Evolutionary conservation across 2,888 invertebrate species (phyloP).

Genomic region (Agapostemon virescens): DNA sequence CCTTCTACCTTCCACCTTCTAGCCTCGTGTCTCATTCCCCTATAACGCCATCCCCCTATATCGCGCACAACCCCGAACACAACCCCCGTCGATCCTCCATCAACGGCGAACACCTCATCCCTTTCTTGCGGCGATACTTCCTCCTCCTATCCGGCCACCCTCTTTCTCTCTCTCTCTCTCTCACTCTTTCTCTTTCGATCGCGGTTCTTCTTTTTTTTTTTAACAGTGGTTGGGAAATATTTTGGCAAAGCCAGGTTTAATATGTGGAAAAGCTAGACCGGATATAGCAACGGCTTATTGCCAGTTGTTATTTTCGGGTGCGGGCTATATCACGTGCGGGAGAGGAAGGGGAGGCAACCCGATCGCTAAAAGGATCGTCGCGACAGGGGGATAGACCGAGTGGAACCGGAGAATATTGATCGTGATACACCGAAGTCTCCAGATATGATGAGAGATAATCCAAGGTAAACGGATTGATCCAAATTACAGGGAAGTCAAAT

Average conservation of each 20-base stretch:
- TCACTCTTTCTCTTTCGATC: neutral
- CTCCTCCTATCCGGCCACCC: neutral
- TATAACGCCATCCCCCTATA: slow-evolving; percentile 8
- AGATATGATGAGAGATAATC: slow-evolving; percentile 28
- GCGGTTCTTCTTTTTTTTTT: slow-evolving; percentile 33
- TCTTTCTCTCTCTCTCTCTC: neutral
- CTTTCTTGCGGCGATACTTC: neutral
- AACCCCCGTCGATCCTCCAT: neutral
- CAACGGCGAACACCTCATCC: neutral
- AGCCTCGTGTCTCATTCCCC: slow-evolving; percentile 15
- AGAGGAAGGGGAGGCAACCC: neutral
- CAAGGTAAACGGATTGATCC: slow-evolving; percentile 35
- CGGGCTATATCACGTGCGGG: slow-evolving; percentile 47
- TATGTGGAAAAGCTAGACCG: slow-evolving; percentile 75
- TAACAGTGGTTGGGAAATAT: slow-evolving; percentile 54
- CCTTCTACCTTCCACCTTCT: slow-evolving; percentile 19
- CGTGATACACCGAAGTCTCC: slow-evolving; percentile 36
- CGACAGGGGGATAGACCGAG: slow-evolving; percentile 26
- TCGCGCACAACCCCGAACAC: neutral
- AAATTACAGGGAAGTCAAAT: slow-evolving; percentile 21
- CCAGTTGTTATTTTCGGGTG: slow-evolving; percentile 75
- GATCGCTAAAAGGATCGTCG: slow-evolving; percentile 42
- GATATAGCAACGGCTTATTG: slow-evolving; percentile 74
- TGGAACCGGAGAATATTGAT: slow-evolving; percentile 38
- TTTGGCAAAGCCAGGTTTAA: slow-evolving; percentile 70